Evolutionary conservation across 2,113 vertebrate genomes (phyloP).

Genomic region (Edolisoma coerulescens): DNA sequence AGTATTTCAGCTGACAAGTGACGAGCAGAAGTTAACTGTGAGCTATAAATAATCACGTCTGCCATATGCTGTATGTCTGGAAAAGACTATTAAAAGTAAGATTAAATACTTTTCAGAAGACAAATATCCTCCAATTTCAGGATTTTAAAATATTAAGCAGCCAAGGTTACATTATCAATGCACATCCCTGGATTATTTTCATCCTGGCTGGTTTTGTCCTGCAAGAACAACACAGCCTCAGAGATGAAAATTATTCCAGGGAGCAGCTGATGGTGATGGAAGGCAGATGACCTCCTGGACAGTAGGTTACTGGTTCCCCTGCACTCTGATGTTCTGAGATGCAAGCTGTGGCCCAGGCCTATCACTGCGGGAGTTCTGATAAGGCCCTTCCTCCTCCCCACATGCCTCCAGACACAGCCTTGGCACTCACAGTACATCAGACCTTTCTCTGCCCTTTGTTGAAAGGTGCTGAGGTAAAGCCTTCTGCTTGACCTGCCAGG

Average conservation of each 20-base stretch:
- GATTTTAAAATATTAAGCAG: slow-evolving; percentile 28
- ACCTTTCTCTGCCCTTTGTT: background rate
- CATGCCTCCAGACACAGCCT: background rate
- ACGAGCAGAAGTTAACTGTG: slow-evolving; percentile 4
- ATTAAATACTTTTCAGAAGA: slow-evolving; percentile 10
- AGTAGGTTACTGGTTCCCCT: background rate
- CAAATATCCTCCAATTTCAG: background rate
- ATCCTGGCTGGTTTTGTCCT: background rate
- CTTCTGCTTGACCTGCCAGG: background rate
- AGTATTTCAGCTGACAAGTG: slow-evolving; percentile 15
- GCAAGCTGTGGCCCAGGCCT: background rate
- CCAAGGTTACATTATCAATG: background rate
- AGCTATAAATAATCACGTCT: slow-evolving; percentile 32
- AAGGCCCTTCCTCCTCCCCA: background rate
- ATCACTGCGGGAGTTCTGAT: background rate
- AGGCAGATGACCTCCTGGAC: background rate
- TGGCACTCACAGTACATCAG: background rate
- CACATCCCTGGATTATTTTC: background rate
- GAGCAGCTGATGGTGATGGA: background rate
- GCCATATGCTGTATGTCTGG: slow-evolving; percentile 27
- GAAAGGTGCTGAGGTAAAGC: background rate
- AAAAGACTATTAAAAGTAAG: background rate
- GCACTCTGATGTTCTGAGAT: background rate
- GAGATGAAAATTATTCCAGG: background rate
- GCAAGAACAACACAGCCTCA: background rate